These are phyloP conservation scores for Drosophila ironensis DNA, from an alignment of 1,140 invertebrate genomes.

Conservation along the genomic window DNA sequence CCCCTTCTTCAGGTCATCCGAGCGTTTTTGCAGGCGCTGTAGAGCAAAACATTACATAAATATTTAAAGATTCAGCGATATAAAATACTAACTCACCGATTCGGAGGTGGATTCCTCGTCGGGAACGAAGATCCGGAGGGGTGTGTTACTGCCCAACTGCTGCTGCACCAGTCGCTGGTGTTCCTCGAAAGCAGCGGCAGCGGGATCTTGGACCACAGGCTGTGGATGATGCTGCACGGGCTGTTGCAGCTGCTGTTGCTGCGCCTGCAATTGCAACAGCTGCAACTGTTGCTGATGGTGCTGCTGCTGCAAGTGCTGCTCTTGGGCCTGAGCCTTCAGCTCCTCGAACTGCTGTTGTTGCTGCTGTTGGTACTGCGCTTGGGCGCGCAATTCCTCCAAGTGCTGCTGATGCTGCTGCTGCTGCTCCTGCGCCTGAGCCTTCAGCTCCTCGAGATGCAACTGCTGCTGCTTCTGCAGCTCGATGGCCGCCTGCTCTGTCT, in stretches of 20 bases:
- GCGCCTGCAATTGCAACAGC: conserved; percentile 46
- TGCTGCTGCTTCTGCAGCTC: conserved; percentile 63
- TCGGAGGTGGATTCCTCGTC: conserved; percentile 88
- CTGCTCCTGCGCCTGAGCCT: conserved; percentile 48
- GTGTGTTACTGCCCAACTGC: conserved; percentile 67
- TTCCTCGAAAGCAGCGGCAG: conserved; percentile 65
- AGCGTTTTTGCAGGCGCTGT: conserved; percentile 70
- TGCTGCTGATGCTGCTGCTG: conserved; percentile 45
- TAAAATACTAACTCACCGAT: conserved; percentile 37
- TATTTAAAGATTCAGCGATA: not conserved
- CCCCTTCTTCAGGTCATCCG: conserved; percentile 54
- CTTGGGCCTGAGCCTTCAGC: conserved; percentile 52
- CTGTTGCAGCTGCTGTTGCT: conserved; percentile 39
- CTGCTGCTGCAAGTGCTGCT: conserved; percentile 43
- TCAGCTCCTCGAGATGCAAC: conserved; percentile 47
- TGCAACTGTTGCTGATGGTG: conserved; percentile 42
- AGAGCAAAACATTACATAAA: not conserved
- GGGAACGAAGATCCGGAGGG: conserved; percentile 76
- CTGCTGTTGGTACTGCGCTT: conserved; percentile 48
- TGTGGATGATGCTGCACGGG: conserved; percentile 24
- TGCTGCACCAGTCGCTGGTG: conserved; percentile 76
- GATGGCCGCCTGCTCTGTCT: conserved; percentile 62
- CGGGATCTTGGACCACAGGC: conserved; percentile 47
- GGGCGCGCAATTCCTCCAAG: conserved; percentile 51
- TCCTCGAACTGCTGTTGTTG: conserved; percentile 53